A percentile compares a stretch with the other conserved stretches of the same genome.
These are phyloP conservation scores for Chelonoidis abingdonii DNA, from an alignment of 2,113 vertebrate genomes.

Conservation along the genomic window DNA sequence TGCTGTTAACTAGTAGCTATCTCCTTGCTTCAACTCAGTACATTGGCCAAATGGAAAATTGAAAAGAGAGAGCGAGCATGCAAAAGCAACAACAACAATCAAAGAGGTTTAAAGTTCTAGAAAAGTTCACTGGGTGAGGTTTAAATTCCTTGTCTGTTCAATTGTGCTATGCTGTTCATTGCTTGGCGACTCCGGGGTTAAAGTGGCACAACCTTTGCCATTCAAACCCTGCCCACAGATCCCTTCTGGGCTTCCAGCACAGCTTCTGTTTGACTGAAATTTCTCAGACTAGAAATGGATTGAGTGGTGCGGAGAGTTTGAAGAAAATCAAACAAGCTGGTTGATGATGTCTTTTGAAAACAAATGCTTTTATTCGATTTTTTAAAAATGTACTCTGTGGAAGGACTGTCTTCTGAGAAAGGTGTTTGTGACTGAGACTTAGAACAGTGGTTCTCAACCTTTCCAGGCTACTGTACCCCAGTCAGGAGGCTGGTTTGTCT, in stretches of 20 bases:
- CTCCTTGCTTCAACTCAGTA: slow-evolving; percentile 53
- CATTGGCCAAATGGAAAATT: slow-evolving; percentile 42
- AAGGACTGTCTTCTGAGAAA: neutral
- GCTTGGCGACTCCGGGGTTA: neutral
- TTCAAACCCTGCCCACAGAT: neutral
- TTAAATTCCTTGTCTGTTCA: slow-evolving; percentile 35
- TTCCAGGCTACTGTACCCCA: too few relatives aligned
- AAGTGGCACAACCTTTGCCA: neutral
- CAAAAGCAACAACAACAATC: slow-evolving; percentile 8
- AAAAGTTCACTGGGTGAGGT: slow-evolving; percentile 56
- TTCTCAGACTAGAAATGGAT: rapidly evolving
- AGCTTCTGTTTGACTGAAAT: neutral
- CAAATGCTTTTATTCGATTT: neutral
- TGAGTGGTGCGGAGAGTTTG: neutral
- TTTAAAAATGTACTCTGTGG: neutral
- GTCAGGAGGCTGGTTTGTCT: too few relatives aligned
- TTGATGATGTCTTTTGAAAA: neutral
- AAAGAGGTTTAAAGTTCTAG: slow-evolving; percentile 69
- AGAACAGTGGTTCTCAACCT: too few relatives aligned
- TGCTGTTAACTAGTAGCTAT: slow-evolving; percentile 26
- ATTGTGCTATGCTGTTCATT: slow-evolving; percentile 4
- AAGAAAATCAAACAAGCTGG: neutral
- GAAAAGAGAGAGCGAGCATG: slow-evolving; percentile 46
- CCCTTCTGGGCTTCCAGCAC: neutral
- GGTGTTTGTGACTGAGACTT: neutral